Evolutionary conservation across 2,888 invertebrate genomes (phyloP), one percentile per base, ranked within the genome.

Genomic region (Cephus runcator): DNA sequence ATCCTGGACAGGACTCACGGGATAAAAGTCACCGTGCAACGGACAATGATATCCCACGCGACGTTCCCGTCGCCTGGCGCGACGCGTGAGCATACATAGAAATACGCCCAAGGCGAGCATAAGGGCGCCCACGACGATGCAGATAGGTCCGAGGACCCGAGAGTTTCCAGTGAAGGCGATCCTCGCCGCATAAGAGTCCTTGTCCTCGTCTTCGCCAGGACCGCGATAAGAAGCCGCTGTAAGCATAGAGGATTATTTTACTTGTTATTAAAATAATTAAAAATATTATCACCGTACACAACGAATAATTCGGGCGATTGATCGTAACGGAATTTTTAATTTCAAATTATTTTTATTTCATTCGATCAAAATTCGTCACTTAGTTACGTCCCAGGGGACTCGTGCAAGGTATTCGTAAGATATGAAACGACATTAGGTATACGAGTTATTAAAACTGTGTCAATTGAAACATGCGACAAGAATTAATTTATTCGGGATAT

Each of bases 31-130:
- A 11, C 96, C 96, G 85, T 96, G 96, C 73, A 96, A 93, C 36
- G 96, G 96, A 90, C 96, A 96, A 91, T 95, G 95, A 92, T 95
- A 96, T 77, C 95, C 95, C 80, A 96, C 93, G 73, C 95, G 93
- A 77, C 95, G 94, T 86, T 95, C 95, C 69, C 94, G 92, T 76
- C 93, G 93, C 82, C 95, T 93, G 2, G 95, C 95, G 40, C 95
- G 92, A 76, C 95, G 93, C 89, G 95, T 95, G 83, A 96, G 90
- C 86, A 94, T 93, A 91, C 95, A 95, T 73, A 96, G 91, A 12
- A 94, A 93, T 76, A 94, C 93, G 71, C 95, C 95, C 88, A 94
- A 90, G 77, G 94, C 93, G 71, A 95, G 93, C 95, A 96, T 96
- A 76, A 95, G 92, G 73, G 94, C 93, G n/a, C 95, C 96, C 75